phyloP scores from a whole-genome alignment of 2,888 invertebrate genomes.

The Xestia c-nigrum region DNA sequence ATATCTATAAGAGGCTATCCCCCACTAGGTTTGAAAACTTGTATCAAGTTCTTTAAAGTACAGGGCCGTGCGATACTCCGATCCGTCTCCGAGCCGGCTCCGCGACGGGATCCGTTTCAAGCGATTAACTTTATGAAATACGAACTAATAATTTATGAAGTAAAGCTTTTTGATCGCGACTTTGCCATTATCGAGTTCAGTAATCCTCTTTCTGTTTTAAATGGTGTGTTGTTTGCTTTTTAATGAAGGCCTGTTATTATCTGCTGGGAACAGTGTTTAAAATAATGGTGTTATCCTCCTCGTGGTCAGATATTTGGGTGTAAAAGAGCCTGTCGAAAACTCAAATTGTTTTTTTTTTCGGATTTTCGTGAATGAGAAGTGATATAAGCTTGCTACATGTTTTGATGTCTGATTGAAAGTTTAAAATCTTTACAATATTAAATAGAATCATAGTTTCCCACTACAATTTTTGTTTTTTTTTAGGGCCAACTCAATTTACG shows the following conservation, averaged over 20 bases:
- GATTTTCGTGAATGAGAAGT: neutral
- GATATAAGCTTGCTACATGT: neutral
- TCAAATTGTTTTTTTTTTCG: neutral
- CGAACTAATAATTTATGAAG: conserved; percentile 73
- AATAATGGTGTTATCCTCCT: conserved; percentile 27
- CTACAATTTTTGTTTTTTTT: neutral
- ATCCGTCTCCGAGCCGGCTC: conserved; percentile 33
- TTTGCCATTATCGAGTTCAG: conserved; percentile 60
- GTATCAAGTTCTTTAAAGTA: conserved; percentile 14
- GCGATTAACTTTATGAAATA: conserved; percentile 74
- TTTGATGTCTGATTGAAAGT: neutral
- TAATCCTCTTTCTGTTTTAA: conserved; percentile 65
- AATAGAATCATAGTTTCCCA: neutral
- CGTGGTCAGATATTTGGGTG: conserved; percentile 2
- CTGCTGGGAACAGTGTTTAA: conserved; percentile 33
- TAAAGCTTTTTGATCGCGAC: conserved; percentile 65
- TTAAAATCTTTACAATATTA: neutral
- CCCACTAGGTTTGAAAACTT: conserved; percentile 11
- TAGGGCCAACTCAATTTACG: neutral
- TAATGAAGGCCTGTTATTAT: conserved; percentile 56
- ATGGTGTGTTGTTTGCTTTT: conserved; percentile 58
- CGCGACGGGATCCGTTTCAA: conserved; percentile 53
- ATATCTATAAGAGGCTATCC: neutral
- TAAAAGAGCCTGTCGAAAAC: neutral
- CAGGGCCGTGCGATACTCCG: conserved; percentile 18